phyloP scores from a whole-genome alignment of 1,140 invertebrate genomes.

The Pristionchus pacificus region DNA sequence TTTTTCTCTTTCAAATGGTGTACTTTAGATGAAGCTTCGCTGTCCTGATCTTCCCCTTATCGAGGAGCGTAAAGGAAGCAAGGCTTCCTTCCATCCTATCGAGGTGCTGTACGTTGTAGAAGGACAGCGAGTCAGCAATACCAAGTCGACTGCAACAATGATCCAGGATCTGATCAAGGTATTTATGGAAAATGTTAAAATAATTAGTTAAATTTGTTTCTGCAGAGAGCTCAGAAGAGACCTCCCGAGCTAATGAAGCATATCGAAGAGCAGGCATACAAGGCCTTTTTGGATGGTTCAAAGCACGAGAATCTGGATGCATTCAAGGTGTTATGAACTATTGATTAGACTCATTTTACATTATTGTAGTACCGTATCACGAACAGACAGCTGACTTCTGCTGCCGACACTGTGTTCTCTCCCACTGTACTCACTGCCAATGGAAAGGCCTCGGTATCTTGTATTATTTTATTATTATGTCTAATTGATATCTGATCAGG shows the following conservation, averaged over 20 bases:
- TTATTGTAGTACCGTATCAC: too few species aligned
- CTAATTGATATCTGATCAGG: constrained; percentile 11
- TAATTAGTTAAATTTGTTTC: not conserved
- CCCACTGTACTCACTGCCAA: too few species aligned
- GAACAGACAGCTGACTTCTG: too few species aligned
- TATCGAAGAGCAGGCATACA: not conserved
- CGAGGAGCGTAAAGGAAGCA: not conserved
- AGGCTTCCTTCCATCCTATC: not conserved
- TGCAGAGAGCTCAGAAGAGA: not conserved
- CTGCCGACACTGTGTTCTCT: too few species aligned
- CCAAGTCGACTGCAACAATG: not conserved
- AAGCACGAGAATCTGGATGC: not conserved
- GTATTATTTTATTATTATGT: too few species aligned
- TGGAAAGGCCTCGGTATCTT: too few species aligned
- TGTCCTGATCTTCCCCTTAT: not conserved
- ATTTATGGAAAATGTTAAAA: not conserved
- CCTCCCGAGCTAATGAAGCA: not conserved
- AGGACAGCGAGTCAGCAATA: not conserved
- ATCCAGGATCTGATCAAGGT: not conserved
- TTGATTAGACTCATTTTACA: too few species aligned
- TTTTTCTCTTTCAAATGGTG: not conserved
- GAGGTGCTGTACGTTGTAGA: not conserved
- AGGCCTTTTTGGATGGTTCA: not conserved
- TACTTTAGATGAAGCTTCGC: not conserved
- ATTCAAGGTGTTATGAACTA: too few species aligned